Conservation (phyloP, 2,888 invertebrate genomes). For the Hypolimnas misippus region DNA sequence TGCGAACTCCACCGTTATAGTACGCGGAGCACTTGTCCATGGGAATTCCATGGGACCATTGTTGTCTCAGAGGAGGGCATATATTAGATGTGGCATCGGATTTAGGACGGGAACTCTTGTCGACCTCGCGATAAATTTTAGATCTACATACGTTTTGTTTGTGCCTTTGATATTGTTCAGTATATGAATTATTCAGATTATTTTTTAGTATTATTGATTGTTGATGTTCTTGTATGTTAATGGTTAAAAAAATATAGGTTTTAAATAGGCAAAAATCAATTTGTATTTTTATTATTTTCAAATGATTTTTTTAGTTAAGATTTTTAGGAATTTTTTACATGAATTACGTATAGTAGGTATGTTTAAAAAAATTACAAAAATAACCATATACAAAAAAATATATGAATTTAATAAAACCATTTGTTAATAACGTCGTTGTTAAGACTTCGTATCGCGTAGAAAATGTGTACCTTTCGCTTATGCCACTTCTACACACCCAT, state of each 20-base stretch:
- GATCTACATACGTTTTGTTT: background rate
- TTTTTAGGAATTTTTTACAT: too few species aligned
- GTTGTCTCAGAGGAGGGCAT: constrained; percentile 44
- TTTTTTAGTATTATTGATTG: background rate
- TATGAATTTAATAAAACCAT: too few species aligned
- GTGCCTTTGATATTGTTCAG: background rate
- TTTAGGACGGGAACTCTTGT: constrained; percentile 4
- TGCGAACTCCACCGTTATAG: constrained; percentile 72
- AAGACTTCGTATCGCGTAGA: too few species aligned
- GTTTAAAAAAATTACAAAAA: too few species aligned
- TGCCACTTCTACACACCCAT: constrained; percentile 11
- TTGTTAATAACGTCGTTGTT: too few species aligned
- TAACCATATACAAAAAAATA: too few species aligned
- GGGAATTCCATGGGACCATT: constrained; percentile 64
- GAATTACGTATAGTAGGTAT: too few species aligned
- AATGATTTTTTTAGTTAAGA: too few species aligned
- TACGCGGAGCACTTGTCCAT: constrained; percentile 74
- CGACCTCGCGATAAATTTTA: constrained; percentile 10
- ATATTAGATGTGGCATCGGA: constrained; percentile 15
- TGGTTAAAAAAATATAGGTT: too few species aligned
- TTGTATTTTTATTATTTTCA: too few species aligned
- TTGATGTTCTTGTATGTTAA: background rate
- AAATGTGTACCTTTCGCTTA: too few species aligned
- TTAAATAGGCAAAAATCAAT: too few species aligned
- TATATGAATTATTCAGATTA: background rate